phyloP scores from a whole-genome alignment of 2,113 vertebrate genomes.

The Neodontobutis hainanensis region DNA sequence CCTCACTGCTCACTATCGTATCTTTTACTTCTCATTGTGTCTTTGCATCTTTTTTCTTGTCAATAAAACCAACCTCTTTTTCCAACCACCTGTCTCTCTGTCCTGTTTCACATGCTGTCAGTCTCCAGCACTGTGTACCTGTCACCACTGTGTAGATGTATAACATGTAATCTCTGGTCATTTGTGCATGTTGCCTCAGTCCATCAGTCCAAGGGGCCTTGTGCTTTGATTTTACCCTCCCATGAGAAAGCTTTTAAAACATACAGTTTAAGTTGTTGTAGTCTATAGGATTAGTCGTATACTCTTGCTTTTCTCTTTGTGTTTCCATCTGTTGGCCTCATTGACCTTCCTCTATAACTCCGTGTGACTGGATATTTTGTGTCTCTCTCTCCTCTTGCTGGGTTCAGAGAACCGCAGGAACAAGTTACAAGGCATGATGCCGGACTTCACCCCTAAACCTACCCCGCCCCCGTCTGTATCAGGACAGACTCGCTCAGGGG shows the following conservation, averaged over 20 bases:
- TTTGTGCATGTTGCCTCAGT: constrained; percentile 61
- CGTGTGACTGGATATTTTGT: constrained; percentile 71
- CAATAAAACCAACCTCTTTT: constrained; percentile 77
- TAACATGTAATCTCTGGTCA: constrained; percentile 38
- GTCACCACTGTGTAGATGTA: constrained; percentile 53
- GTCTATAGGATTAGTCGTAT: constrained; percentile 26
- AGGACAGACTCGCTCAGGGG: constrained; percentile 80
- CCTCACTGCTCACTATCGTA: constrained; percentile 59
- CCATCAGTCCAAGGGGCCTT: constrained; percentile 47
- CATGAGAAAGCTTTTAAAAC: not conserved
- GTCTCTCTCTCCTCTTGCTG: constrained; percentile 70
- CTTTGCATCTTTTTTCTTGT: constrained; percentile 70
- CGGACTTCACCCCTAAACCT: constrained; percentile 86
- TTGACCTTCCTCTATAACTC: constrained; percentile 40
- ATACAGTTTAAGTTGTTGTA: constrained; percentile 1
- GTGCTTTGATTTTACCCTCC: constrained; percentile 19
- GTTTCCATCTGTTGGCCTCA: constrained; percentile 47
- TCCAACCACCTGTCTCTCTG: constrained; percentile 76
- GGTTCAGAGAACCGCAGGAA: constrained; percentile 86
- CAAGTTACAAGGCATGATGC: constrained; percentile 88
- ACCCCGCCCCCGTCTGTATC: constrained; percentile 78
- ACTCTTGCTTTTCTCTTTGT: constrained; percentile 31
- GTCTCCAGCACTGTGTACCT: constrained; percentile 51
- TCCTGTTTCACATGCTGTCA: constrained; percentile 73
- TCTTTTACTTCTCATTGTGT: constrained; percentile 71